Base-by-base conservation (phyloP, 2,113 vertebrate species). In the Aspiorhynchus laticeps region DNA sequence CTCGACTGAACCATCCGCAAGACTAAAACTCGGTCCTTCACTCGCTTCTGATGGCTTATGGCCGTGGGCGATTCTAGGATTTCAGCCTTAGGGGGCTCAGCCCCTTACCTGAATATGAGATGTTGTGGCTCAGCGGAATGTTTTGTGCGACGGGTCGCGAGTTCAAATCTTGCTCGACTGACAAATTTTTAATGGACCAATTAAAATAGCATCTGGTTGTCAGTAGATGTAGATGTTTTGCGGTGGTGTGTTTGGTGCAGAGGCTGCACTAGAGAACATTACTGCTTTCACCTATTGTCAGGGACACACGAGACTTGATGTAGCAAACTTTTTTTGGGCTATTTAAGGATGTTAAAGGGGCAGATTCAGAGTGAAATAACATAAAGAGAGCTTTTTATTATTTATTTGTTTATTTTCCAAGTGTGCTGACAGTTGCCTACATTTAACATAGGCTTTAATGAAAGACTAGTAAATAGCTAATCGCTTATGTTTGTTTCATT, bases 1-100 rank as follows among this genome's bases (percentile, higher is more conserved):
- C 33, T 75, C 33, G 5, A 38, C 83, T 48, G 24, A 74, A 84
- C 83, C 69, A 19, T 75, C 83, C 12, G 24, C 17, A 3, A 56
- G 74, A 87, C 65, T 56, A 63, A 79, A 80, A 65, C 59, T 71
- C 31, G 24, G 6, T 75, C 19, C 48, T 48, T 84, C 33, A 7
- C 12, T 71, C 24, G 15, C 7, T 84, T 51, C 31, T 84, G 69
- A 84, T 74, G 48, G 48, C 28, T 73, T 36, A 83, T 71, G 81
- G 28, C 65, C 21, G 43, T 3, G 7, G 83, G 46, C 48, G 48
- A 73, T 84, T 71, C 31, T 73, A n/a, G 67, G 43, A 56, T 84
- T 84, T 26, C 33, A 74, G 83, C 83, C 48, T 84, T 74, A 38
- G 65, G 69, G 81, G 43, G 41, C 63, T 73, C 28, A 71, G 19